Evolutionary conservation across 2,113 vertebrate species (phyloP).

Genomic region (Albula goreensis): DNA sequence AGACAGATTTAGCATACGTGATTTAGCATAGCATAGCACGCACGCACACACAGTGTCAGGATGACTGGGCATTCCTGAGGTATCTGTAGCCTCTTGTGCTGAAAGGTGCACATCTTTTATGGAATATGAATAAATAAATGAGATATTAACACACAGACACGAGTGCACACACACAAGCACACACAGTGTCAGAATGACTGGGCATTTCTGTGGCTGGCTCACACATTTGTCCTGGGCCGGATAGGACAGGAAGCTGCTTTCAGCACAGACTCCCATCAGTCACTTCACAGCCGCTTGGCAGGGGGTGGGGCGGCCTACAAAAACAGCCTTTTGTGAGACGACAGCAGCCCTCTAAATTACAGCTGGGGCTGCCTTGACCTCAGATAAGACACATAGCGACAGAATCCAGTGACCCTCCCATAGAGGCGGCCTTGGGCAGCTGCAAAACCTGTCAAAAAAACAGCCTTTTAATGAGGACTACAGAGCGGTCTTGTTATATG

Average conservation of each 20-base stretch:
- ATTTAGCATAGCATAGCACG: background rate
- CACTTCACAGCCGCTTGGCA: background rate
- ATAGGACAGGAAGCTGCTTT: background rate
- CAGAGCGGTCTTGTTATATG: too few relatives aligned
- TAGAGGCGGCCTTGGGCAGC: background rate
- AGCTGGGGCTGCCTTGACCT: too few relatives aligned
- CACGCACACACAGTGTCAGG: slow-evolving; percentile 16
- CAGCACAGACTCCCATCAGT: slow-evolving; percentile 5
- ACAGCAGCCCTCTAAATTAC: too few relatives aligned
- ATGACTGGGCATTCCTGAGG: slow-evolving; percentile 10
- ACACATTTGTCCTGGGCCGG: background rate
- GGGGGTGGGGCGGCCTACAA: background rate
- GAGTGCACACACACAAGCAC: slow-evolving; percentile 27
- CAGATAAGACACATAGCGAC: too few relatives aligned
- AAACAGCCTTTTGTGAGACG: background rate
- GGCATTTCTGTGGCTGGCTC: background rate
- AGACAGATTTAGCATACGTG: too few relatives aligned
- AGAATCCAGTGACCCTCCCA: too few relatives aligned
- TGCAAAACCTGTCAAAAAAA: background rate
- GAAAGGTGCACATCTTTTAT: too few relatives aligned
- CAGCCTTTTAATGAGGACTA: background rate
- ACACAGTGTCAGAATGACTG: slow-evolving; percentile 14
- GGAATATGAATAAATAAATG: background rate
- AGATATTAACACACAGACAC: background rate
- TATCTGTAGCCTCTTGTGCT: too few relatives aligned